Base-by-base conservation (phyloP, 2,113 vertebrate genomes). In the Cyanoramphus novaezelandiae region DNA sequence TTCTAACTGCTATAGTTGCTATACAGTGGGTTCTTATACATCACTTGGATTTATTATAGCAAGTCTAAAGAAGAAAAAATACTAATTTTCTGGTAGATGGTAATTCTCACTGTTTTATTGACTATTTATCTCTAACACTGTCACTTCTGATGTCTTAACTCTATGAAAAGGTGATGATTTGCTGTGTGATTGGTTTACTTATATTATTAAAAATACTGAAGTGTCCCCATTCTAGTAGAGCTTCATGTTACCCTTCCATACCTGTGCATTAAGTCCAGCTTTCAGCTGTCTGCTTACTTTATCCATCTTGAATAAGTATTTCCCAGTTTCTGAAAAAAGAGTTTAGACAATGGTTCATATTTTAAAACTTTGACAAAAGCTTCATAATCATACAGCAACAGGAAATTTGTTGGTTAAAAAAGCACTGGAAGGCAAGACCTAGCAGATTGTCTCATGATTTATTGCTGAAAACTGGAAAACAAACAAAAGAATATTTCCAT, bases 391-490 rank as follows among this genome's bases (percentile, higher is more conserved):
- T 35, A 52, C 8, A 72, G 8, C 5, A 39, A 77, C 23, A 17
- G 20, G 13, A 83, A 76, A 93, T 81, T 57, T 65, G 2, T 39
- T 46, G 9, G 23, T 78, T 88, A 74, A 70, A 75, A 81, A 46
- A 78, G 0, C 11, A 41, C 18, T 50, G 29, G 35, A 94, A 71
- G 7, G 46, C 85, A 77, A 86, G 20, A 64, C 16, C 3, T 72
- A 50, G 49, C 2, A 67, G 23, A 62, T 50, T 87, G 69, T 47
- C 27, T 82, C 39, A 35, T 4, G 24, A 76, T 76, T 75, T 81
- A 53, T 78, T 71, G 29, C 44, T 90, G 75, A 93, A 93, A 94
- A 59, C 16, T 39, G 50, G 87, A 79, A 95, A 95, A 76, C 11
- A 74, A 82, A 50, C 23, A 35, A 76, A 72, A 31, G 31, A 86